Evolutionary conservation across 1,140 invertebrate species (phyloP).

Genomic region (Coenobita brevimanus): DNA sequence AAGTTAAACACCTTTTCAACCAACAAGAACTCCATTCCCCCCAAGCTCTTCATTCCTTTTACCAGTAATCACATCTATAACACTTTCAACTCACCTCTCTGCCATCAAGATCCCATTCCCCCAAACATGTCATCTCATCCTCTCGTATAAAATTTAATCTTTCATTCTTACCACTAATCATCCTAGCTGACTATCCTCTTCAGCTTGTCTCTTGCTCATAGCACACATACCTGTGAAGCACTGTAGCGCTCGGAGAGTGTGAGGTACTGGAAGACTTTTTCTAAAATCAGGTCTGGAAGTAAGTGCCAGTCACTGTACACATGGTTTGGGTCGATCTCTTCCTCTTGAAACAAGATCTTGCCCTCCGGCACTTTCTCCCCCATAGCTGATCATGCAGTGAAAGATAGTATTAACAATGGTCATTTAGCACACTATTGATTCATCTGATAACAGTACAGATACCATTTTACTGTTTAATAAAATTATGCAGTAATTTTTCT

Average conservation of each 20-base stretch:
- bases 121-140: too few relatives aligned
- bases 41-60: too few relatives aligned
- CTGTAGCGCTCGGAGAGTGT: slow-evolving; percentile 76
- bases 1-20: not conserved
- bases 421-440: too few relatives aligned
- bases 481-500: too few relatives aligned
- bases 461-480: too few relatives aligned
- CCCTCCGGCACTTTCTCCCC: not conserved
- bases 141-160: too few relatives aligned
- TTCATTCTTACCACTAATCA: too few relatives aligned
- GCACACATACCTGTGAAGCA: slow-evolving; percentile 80
- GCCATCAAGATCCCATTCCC: not conserved
- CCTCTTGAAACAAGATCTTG: not conserved
- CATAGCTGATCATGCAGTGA: slow-evolving; percentile 7
- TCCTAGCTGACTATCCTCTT: not conserved
- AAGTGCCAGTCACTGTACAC: slow-evolving; percentile 77
- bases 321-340: slow-evolving; percentile 31
- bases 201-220: not conserved
- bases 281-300: slow-evolving; percentile 84
- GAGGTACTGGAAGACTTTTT: slow-evolving; percentile 84
- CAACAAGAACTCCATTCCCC: too few relatives aligned
- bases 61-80: not conserved
- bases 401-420: too few relatives aligned
- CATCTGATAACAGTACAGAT: too few relatives aligned
- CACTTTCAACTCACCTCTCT: not conserved